Evolutionary conservation across 2,888 invertebrate genomes (phyloP).

Genomic region (Stramonita haemastoma): DNA sequence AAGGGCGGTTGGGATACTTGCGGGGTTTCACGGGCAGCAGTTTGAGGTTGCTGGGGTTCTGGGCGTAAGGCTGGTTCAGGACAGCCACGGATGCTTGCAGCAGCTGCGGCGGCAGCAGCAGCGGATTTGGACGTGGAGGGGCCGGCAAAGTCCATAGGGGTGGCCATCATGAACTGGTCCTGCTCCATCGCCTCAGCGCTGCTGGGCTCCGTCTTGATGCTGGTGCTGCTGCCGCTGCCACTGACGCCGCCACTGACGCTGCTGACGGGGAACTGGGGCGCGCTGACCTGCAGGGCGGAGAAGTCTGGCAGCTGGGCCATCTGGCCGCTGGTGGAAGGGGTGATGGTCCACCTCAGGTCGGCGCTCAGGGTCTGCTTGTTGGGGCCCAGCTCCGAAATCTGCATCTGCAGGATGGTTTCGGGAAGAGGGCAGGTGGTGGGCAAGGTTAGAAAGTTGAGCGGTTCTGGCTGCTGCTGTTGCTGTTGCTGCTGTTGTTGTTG

Average conservation of each 20-base stretch:
- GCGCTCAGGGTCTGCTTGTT: slow-evolving; percentile 44
- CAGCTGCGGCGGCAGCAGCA: slow-evolving; percentile 44
- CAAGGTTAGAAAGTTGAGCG: slow-evolving; percentile 45
- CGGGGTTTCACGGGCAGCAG: slow-evolving; percentile 85
- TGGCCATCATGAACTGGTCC: slow-evolving; percentile 53
- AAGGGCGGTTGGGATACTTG: slow-evolving; percentile 96
- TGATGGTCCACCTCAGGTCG: slow-evolving; percentile 50
- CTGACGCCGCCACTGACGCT: slow-evolving; percentile 66
- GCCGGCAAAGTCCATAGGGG: slow-evolving; percentile 57
- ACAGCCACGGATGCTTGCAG: slow-evolving; percentile 55
- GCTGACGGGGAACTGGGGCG: slow-evolving; percentile 49
- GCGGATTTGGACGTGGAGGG: slow-evolving; percentile 48
- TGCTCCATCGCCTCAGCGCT: slow-evolving; percentile 50
- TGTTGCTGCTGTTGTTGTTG: slow-evolving; percentile 61
- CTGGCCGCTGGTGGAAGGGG: slow-evolving; percentile 19
- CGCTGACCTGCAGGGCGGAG: slow-evolving; percentile 62
- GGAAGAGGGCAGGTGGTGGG: slow-evolving; percentile 45
- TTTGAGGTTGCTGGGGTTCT: slow-evolving; percentile 62
- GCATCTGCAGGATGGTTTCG: slow-evolving; percentile 49
- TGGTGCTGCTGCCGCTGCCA: slow-evolving; percentile 49
- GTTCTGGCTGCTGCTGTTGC: slow-evolving; percentile 56
- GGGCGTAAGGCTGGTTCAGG: slow-evolving; percentile 68
- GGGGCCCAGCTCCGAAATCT: slow-evolving; percentile 46
- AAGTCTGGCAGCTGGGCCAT: slow-evolving; percentile 69
- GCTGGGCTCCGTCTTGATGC: slow-evolving; percentile 71